Evolutionary conservation across 2,113 vertebrate genomes (phyloP).

Genomic region (Mungos mungo): DNA sequence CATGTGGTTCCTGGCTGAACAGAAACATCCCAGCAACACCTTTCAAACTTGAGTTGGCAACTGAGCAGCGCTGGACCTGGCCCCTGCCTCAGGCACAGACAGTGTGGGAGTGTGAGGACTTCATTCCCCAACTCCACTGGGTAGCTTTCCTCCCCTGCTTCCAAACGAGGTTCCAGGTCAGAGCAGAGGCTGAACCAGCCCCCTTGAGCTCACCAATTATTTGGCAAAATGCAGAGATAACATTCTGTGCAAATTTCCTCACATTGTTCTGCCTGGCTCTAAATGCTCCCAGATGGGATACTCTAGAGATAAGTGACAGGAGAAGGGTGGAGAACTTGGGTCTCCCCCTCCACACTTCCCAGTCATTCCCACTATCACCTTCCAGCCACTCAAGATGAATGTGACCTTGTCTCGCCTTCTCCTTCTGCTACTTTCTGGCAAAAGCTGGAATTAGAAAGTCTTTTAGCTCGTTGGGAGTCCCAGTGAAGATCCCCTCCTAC

Average conservation of each 20-base stretch:
- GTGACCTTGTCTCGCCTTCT: background rate
- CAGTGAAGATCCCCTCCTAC: background rate
- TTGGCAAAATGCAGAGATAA: slow-evolving; percentile 78
- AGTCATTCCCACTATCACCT: background rate
- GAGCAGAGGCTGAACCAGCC: background rate
- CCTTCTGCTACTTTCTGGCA: background rate
- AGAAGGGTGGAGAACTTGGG: slow-evolving; percentile 2
- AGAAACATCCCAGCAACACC: background rate
- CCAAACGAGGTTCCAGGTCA: background rate
- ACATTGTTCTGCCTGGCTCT: slow-evolving; percentile 89
- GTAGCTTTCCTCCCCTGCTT: background rate
- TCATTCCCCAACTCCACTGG: background rate
- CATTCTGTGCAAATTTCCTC: slow-evolving; percentile 86
- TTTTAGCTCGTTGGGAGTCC: background rate
- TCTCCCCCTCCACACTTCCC: background rate
- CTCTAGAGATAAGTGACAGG: slow-evolving; percentile 54
- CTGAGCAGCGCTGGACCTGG: background rate
- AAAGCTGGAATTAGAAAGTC: background rate
- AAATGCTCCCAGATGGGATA: slow-evolving; percentile 86
- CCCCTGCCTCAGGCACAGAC: background rate
- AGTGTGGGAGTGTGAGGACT: background rate
- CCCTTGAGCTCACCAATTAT: slow-evolving; percentile 35
- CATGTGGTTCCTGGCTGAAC: background rate
- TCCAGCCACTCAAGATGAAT: background rate
- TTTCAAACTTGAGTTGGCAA: background rate